Evolutionary conservation across 2,888 invertebrate genomes (phyloP).

Genomic region (Graphium colonna): DNA sequence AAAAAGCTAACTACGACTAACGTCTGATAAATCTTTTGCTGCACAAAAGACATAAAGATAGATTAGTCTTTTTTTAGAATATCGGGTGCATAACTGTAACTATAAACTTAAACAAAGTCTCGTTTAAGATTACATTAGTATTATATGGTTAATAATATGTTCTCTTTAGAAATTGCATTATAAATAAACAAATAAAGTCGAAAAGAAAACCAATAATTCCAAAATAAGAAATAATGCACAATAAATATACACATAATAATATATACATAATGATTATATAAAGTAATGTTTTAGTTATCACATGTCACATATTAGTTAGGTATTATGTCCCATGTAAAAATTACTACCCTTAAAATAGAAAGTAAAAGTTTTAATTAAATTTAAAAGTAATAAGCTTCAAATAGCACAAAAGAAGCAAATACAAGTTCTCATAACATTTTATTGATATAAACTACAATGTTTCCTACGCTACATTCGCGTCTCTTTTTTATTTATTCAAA

Average conservation of each 20-base stretch:
- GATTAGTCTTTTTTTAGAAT: not conserved
- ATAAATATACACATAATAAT: not conserved
- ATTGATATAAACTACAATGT: too few relatives aligned
- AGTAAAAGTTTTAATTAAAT: too few relatives aligned
- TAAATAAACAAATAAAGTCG: not conserved
- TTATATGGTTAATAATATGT: not conserved
- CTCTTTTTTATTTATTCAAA: too few relatives aligned
- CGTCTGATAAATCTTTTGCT: not conserved
- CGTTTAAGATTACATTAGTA: not conserved
- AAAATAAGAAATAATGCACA: not conserved
- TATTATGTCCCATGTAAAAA: too few relatives aligned
- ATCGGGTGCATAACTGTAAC: not conserved
- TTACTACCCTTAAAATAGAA: too few relatives aligned
- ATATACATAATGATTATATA: too few relatives aligned
- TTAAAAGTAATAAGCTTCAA: too few relatives aligned
- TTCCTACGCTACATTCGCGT: too few relatives aligned
- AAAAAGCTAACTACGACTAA: not conserved
- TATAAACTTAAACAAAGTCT: not conserved
- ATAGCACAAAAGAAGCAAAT: too few relatives aligned
- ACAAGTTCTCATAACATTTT: too few relatives aligned
- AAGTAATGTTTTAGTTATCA: too few relatives aligned
- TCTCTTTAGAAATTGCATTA: not conserved
- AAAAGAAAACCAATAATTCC: not conserved
- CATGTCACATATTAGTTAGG: too few relatives aligned
- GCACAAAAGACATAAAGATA: not conserved